phyloP scores from a whole-genome alignment of 2,113 vertebrate species.

The Triplophysa tibetana region DNA sequence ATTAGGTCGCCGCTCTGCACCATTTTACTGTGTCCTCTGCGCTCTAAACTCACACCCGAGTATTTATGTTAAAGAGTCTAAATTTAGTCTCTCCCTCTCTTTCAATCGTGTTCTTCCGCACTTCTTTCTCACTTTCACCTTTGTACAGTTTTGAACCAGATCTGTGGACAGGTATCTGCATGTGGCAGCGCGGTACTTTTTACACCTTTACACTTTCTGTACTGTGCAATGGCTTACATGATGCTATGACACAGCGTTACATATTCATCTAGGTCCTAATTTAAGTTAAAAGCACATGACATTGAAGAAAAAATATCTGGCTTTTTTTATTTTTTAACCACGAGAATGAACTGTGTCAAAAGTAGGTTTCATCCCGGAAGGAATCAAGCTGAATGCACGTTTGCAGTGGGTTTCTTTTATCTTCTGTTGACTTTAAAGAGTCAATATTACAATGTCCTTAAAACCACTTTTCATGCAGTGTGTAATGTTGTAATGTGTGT shows the following conservation, averaged over 20 bases:
- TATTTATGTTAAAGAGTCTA: conserved; percentile 55
- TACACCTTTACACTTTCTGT: neutral
- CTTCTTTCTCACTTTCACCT: conserved; percentile 21
- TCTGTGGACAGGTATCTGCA: conserved; percentile 18
- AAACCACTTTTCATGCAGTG: no score
- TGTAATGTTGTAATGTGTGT: no score
- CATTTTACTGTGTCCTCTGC: conserved; percentile 37
- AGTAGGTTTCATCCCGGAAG: no score
- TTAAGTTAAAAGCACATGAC: neutral
- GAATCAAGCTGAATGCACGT: no score
- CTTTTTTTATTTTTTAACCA: no score
- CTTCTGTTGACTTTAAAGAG: no score
- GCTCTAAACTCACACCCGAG: conserved; percentile 41
- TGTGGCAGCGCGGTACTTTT: neutral
- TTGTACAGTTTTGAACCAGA: conserved; percentile 47
- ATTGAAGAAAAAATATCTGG: no score
- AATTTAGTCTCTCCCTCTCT: conserved; percentile 43
- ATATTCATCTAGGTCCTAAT: conserved; percentile 8
- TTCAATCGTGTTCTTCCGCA: neutral
- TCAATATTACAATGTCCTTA: no score
- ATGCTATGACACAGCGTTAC: neutral
- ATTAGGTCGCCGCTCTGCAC: conserved; percentile 44
- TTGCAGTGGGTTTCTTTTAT: no score
- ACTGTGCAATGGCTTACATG: conserved; percentile 8
- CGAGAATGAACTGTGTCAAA: no score